Evolutionary conservation across 2,113 vertebrate species (phyloP).

Genomic region (Carassius carassius): DNA sequence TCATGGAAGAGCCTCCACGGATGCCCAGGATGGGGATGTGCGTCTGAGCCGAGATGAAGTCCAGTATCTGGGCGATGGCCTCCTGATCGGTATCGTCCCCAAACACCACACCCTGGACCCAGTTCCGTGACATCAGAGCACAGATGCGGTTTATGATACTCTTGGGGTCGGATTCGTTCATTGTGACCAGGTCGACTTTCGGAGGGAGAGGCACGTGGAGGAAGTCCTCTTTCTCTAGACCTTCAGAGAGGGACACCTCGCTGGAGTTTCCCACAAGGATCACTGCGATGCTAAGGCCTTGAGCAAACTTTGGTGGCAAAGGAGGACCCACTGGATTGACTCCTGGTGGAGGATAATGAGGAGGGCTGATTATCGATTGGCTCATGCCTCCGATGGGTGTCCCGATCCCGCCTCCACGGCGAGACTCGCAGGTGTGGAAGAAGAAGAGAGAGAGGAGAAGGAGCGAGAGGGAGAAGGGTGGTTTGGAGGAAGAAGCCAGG

Average conservation of each 20-base stretch:
- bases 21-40: constrained; percentile 98
- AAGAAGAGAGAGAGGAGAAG: constrained; percentile 64
- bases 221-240: constrained; percentile 98
- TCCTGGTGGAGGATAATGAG: no score
- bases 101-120: constrained; percentile 96
- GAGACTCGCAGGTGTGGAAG: constrained; percentile 72
- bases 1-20: constrained; percentile 97
- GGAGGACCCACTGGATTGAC: no score
- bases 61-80: constrained; percentile 98
- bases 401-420: constrained; percentile 61
- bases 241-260: constrained; percentile 82
- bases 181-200: constrained; percentile 93
- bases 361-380: constrained; percentile 56
- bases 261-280: constrained; percentile 98
- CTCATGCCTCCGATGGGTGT: constrained; percentile 48
- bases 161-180: constrained; percentile 98
- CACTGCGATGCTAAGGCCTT: constrained; percentile 90
- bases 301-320: constrained; percentile 21
- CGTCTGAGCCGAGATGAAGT: constrained; percentile 96
- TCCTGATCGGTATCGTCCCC: constrained; percentile 98
- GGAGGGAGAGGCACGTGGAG: constrained; percentile 94
- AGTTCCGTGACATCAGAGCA: constrained; percentile 91
- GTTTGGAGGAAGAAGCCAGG: constrained; percentile 45
- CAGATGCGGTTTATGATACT: constrained; percentile 98
- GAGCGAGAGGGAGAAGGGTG: constrained; percentile 27